Base-by-base conservation (phyloP, 2,113 vertebrate genomes). In the Asarcornis scutulata region DNA sequence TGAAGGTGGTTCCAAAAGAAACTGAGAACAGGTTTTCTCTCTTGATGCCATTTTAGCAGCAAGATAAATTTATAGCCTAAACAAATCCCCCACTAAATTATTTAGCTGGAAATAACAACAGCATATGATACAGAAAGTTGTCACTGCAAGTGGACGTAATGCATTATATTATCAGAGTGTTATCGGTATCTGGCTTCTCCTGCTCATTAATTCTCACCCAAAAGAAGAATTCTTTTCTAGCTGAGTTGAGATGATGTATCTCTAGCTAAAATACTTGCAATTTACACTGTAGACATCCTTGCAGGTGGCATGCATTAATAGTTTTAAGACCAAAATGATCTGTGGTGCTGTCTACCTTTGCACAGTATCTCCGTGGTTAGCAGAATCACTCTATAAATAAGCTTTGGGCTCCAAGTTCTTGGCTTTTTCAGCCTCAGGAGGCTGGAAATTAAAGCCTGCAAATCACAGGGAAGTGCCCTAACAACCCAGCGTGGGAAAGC, bases 361-460 rank as follows among this genome's bases (percentile, higher is more conserved):
- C 18, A 88, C 55, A 83, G 7, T 83, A 63, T 48, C 73, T 75
- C 16, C 68, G 73, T 81, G 94, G 64, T 75, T 78, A 92, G 83
- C 25, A 92, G 52, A 92, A 93, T 32, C 50, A 48, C 60, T 71
- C 40, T 46, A 78, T 67, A 95, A 96, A 96, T 92, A 94, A 93
- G 38, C 6, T 67, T 67, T 71, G 23, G 27, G 14, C 80, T 92
- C 50, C 36, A 20, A 52, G 34, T 52, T 77, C 60, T 90, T 0
- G 0, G 46, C 14, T 84, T 74, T 92, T 88, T 72, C 69, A 72
- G 69, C 29, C 72, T 77, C 83, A 53, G 76, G 62, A 85, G 46
- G 42, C 38, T 93, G 76, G 31, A 95, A 95, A 95, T 93, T 75
- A 92, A 83, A 91, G 76, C 64, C 76, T 88, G 36, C 60, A 96